Evolutionary conservation across 2,888 invertebrate species (phyloP).

Genomic region (Epistrophe eligans): DNA sequence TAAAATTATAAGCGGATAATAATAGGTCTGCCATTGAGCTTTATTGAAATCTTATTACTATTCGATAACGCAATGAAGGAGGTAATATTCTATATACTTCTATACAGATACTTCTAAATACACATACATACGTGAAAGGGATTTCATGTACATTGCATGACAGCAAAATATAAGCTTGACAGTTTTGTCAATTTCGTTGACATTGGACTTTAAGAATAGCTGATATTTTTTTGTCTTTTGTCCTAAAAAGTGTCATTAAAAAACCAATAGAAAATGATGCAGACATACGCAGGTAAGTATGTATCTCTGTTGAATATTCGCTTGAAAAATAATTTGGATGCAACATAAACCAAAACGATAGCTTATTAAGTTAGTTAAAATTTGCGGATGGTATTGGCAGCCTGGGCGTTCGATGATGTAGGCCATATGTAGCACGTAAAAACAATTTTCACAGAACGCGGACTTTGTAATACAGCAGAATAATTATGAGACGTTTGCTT

Average conservation of each 20-base stretch:
- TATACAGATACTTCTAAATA: not conserved
- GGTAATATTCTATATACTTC: not conserved
- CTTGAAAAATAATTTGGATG: no score
- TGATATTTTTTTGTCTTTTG: not conserved
- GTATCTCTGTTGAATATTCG: no score
- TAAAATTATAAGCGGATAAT: conserved; percentile 7
- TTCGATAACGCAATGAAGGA: not conserved
- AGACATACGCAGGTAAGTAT: no score
- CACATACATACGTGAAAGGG: not conserved
- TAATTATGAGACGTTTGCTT: no score
- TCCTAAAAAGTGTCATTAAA: conserved; percentile 6
- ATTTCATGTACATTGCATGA: conserved; percentile 15
- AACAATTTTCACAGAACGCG: no score
- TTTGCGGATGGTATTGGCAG: no score
- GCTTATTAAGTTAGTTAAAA: no score
- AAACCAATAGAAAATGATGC: not conserved
- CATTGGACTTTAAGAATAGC: not conserved
- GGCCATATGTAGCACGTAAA: no score
- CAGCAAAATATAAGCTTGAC: conserved; percentile 10
- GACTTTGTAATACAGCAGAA: no score
- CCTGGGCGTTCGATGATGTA: no score
- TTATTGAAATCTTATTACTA: conserved; percentile 22
- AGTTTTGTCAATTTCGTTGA: conserved; percentile 12
- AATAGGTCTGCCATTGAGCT: conserved; percentile 7
- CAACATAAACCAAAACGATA: no score